Base-by-base conservation (phyloP, 1,140 invertebrate genomes). In the Megathymus violae region DNA sequence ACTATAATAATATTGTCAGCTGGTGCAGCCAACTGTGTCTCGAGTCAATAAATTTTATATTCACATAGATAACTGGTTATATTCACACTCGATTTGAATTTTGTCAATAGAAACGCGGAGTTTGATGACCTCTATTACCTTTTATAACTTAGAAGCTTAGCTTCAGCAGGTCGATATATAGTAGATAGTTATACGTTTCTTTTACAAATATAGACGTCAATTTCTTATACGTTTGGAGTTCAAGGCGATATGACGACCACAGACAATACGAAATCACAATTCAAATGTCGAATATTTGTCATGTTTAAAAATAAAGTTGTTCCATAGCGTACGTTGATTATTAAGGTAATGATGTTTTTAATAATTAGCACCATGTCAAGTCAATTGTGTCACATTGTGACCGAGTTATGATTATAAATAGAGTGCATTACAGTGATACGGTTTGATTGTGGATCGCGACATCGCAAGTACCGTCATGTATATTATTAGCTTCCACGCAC, bases 401-500 rank as follows among this genome's bases (percentile, higher is more conserved):
- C 15, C 19, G 2, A 14, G 9, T 41, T 56, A 47, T 60, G 36
- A 47, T 17, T 38, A 47, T 50, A 56, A 27, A 51, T 6, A 41
- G 34, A 58, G 59, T 52, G 36, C 52, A 25, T 34, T 27, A 61
- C 43, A 54, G 44, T 50, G 50, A 67, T 69, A 62, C 19, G 17
- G 19, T 36, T 27, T 16, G 47, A 44, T 62, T 51, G 19, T 40
- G 31, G 59, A 62, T 34, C 34, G 34, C 16, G 54, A 43, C 43
- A 44, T 58, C n/a, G 22, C 38, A 15, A 51, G 27, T 11, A 27
- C 40, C 52, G 52, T 58, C 52, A 58, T 58, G 52, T 56, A 65
- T 85, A 84, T 79, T 80, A 85, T 75, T 88, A 88, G 82, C 66
- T 16, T 41, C 61, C 51, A 63, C 67, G 69, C 52, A 62, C 43